These are phyloP conservation scores for Loris lydekkerianus DNA, from an alignment of 2,797 vertebrate species.

Conservation along the genomic window DNA sequence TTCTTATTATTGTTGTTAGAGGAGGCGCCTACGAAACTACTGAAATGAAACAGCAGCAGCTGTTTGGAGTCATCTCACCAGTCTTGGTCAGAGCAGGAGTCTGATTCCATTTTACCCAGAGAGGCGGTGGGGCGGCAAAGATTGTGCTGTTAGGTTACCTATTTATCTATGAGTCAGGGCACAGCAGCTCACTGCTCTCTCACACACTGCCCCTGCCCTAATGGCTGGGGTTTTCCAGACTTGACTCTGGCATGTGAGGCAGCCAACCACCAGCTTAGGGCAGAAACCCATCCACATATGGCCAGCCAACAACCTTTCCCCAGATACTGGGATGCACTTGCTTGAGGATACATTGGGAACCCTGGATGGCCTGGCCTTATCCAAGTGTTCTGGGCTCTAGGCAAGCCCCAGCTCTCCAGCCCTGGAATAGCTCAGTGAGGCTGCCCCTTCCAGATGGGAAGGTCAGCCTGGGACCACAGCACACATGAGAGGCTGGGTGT, in stretches of 20 bases:
- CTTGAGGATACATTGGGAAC: rapidly evolving
- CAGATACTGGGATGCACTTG: neutral
- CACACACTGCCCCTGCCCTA: rapidly evolving
- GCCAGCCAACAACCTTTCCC: neutral
- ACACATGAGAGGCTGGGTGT: rapidly evolving
- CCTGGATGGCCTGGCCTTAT: neutral
- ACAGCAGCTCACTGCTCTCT: rapidly evolving
- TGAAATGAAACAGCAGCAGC: neutral
- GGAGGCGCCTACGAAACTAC: neutral
- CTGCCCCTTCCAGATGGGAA: slow-evolving; percentile 24
- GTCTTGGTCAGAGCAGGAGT: neutral
- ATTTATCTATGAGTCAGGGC: slow-evolving; percentile 46
- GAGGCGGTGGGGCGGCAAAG: neutral
- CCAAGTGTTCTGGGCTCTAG: neutral
- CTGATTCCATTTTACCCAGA: rapidly evolving
- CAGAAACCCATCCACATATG: neutral
- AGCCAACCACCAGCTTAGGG: neutral
- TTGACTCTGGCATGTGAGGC: neutral
- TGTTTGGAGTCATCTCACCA: neutral
- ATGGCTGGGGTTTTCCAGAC: neutral
- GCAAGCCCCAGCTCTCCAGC: neutral
- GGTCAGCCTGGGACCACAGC: neutral
- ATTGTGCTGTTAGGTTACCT: neutral
- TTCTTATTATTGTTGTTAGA: neutral
- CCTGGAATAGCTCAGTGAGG: neutral